Evolutionary conservation across 1,140 invertebrate genomes (phyloP), one percentile per base, ranked within the genome.

Genomic region (Leptonema lineaticorne): DNA sequence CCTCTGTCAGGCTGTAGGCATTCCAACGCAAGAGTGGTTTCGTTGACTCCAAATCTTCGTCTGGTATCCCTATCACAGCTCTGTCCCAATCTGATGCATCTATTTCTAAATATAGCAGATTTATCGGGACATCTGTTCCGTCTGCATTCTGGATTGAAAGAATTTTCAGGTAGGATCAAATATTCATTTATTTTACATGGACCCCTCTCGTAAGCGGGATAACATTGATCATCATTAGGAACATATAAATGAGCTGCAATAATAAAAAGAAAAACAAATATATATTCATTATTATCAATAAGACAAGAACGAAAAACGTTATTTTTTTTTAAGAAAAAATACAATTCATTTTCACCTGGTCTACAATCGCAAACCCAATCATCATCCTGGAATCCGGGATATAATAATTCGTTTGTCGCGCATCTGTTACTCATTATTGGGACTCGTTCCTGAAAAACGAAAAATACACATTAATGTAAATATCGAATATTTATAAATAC

Each of bases 331-430:
- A 48, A 48, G 45, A 5, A n/a, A n/a, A 48, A 6, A 22, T 53
- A 26, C 3, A 53, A 53, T 22, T 11, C 37, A 53, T 53, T 45
- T 33, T 45, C 75, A 87, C 86, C 81, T 68, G 84, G 81, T 64
- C 79, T 84, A 74, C 89, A 91, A 67, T 90, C 89, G 67, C 89
- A 91, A 22, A 88, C 83, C 85, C 86, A 87, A 70, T 86, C 82
- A 46, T 83, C 82, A 63, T 77, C 78, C 62, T 84, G 83, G 70
- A 86, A 82, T 1, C 87, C 86, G 0, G 86, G 85, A 75, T 89
- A 89, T 1, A 84, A 81, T 8, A 87, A 73, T 77, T 90, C 87
- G 72, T 88, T 85, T 50, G 82, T 77, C 9, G 83, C 79, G 75
- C 88, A 90, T n/a, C n/a, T n/a, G n/a, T 86, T 85, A 33, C 82